Evolutionary conservation across 1,140 invertebrate species (phyloP).

Genomic region (Saxidomus purpurata): DNA sequence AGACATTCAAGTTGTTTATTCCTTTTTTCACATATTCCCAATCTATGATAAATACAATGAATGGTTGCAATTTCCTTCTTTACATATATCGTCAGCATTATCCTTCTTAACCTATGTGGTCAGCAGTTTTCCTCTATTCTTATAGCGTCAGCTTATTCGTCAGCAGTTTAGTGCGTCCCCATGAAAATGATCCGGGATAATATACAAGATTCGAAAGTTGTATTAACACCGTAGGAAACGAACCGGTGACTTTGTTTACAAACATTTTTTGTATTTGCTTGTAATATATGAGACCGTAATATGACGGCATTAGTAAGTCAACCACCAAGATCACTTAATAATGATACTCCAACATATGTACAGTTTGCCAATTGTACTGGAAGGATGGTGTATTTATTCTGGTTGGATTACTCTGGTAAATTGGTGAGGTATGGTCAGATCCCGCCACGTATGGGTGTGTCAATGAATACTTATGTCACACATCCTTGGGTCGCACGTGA

Average conservation of each 20-base stretch:
- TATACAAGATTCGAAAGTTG: not conserved
- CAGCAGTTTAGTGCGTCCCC: too few relatives aligned
- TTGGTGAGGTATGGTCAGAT: slow-evolving; percentile 40
- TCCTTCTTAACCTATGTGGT: too few relatives aligned
- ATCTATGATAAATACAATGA: too few relatives aligned
- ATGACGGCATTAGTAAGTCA: not conserved
- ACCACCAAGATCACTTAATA: slow-evolving; percentile 15
- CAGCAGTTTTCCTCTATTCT: too few relatives aligned
- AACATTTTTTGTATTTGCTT: not conserved
- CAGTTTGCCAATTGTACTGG: slow-evolving; percentile 27
- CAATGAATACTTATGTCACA: slow-evolving; percentile 54
- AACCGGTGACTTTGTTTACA: slow-evolving; percentile 9
- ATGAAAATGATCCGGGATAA: slow-evolving; percentile 1
- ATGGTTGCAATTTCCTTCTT: too few relatives aligned
- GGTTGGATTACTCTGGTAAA: slow-evolving; percentile 48
- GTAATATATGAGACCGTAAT: not conserved
- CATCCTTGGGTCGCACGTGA: slow-evolving; percentile 57
- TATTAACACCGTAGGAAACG: not conserved
- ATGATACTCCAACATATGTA: slow-evolving; percentile 32
- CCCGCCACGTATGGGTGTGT: slow-evolving; percentile 4
- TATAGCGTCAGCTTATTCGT: too few relatives aligned
- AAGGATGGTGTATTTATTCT: slow-evolving; percentile 25
- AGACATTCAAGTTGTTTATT: too few relatives aligned
- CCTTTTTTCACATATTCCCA: too few relatives aligned
- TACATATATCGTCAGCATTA: too few relatives aligned